Conservation (phyloP, 2,113 vertebrate genomes). For the Oreamnos americanus region DNA sequence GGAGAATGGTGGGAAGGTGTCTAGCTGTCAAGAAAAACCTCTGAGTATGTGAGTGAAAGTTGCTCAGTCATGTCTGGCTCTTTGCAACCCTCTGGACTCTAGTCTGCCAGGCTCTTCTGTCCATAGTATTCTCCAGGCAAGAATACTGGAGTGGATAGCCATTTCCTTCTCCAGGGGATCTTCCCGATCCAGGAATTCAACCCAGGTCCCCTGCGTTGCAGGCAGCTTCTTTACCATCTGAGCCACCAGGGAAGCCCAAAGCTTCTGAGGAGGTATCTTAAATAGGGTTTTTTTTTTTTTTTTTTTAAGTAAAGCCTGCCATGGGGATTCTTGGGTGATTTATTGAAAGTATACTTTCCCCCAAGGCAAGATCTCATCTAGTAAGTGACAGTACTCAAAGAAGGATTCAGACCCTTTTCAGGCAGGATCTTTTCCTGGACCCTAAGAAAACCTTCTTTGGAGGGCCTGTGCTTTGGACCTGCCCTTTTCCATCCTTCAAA, state of each 20-base stretch:
- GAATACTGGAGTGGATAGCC: background rate
- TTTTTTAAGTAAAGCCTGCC: background rate
- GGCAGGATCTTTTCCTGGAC: background rate
- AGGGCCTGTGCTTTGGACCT: background rate
- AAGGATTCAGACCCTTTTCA: background rate
- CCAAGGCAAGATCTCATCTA: background rate
- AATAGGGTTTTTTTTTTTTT: accelerated
- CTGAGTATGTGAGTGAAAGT: background rate
- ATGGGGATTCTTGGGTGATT: background rate
- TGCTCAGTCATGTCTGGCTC: accelerated
- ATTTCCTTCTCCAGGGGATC: background rate
- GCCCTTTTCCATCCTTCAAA: background rate
- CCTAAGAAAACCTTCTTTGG: background rate
- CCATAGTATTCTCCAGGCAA: background rate
- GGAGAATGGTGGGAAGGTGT: background rate
- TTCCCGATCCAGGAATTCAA: accelerated
- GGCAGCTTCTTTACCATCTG: background rate
- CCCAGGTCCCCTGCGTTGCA: background rate
- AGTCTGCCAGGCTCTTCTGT: background rate
- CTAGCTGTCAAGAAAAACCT: background rate
- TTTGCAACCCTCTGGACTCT: background rate
- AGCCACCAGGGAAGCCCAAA: background rate
- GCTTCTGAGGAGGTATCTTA: background rate
- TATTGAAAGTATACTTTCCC: background rate
- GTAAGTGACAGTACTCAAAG: background rate